phyloP scores from a whole-genome alignment of 2,113 vertebrate species.

The Xiphophorus hellerii region DNA sequence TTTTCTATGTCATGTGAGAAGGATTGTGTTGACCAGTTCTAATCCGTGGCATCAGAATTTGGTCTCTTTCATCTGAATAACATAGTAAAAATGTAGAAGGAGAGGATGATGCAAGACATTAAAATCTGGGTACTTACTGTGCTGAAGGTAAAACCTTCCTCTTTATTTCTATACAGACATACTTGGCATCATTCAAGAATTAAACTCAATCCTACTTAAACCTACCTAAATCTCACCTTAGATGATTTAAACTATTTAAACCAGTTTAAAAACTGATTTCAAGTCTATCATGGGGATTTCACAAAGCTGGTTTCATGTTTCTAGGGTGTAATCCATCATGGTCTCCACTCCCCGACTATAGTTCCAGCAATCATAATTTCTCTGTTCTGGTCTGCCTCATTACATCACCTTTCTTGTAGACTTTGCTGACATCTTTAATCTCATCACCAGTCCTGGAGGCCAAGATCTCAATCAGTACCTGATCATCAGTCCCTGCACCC shows the following conservation, averaged over 20 bases:
- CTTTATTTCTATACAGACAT: background rate
- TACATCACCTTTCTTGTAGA: conserved; percentile 89
- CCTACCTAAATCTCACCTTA: background rate
- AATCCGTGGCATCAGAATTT: background rate
- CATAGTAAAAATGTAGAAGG: background rate
- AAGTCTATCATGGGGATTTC: background rate
- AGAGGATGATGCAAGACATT: background rate
- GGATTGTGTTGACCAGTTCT: background rate
- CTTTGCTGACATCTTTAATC: conserved; percentile 84
- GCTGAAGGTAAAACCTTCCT: background rate
- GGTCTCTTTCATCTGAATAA: background rate
- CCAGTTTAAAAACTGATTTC: background rate
- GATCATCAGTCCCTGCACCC: conserved; percentile 93
- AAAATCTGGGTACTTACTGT: background rate
- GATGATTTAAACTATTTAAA: background rate
- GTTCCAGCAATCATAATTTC: background rate
- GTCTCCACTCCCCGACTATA: background rate
- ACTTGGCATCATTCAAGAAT: background rate
- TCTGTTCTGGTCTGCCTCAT: background rate
- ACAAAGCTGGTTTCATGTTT: background rate
- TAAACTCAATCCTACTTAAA: background rate
- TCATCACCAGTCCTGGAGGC: conserved; percentile 88
- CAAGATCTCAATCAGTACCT: conserved; percentile 92
- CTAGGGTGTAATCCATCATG: background rate
- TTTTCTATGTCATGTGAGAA: background rate